Percentiles rank a stretch among this genome's conserved stretches.
Conservation (phyloP, 1,140 invertebrate genomes). For the Panonychus citri region DNA sequence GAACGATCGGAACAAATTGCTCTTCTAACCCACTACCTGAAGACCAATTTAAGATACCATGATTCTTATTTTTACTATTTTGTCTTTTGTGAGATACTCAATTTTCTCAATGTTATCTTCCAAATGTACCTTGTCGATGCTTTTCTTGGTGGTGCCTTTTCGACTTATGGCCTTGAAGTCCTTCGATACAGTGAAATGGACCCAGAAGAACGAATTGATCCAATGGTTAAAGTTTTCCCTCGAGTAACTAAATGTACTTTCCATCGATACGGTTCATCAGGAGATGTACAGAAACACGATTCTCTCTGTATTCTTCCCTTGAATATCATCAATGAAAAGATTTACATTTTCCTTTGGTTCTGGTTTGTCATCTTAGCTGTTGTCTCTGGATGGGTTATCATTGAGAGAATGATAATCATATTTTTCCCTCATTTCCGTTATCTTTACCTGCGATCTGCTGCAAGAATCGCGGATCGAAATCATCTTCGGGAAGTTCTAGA, state of each 20-base stretch:
- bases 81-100: constrained; percentile 29
- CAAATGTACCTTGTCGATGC: constrained; percentile 24
- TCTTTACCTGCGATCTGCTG: constrained; percentile 16
- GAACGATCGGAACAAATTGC: constrained; percentile 8
- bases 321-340: constrained; percentile 30
- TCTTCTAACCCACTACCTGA: constrained; percentile 17
- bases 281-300: constrained; percentile 22
- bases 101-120: constrained; percentile 20
- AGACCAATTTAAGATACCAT: constrained; percentile 15
- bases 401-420: constrained; percentile 18
- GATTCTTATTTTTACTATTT: constrained; percentile 57
- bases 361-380: constrained; percentile 19
- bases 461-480: constrained; percentile 27
- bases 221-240: constrained; percentile 19
- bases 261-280: constrained; percentile 19
- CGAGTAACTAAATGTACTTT: constrained; percentile 21
- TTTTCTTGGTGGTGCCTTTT: constrained; percentile 23
- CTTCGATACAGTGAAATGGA: constrained; percentile 52
- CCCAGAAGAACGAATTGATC: constrained; percentile 16
- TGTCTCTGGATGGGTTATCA: constrained; percentile 15
- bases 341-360: constrained; percentile 21
- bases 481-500: constrained; percentile 43
- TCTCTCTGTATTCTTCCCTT: constrained; percentile 27
- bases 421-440: constrained; percentile 24
- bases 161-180: constrained; percentile 35